Evolutionary conservation across 2,797 vertebrate genomes (phyloP), one percentile per base, ranked within the genome.

Genomic region (Enteromius afrohamiltoni): DNA sequence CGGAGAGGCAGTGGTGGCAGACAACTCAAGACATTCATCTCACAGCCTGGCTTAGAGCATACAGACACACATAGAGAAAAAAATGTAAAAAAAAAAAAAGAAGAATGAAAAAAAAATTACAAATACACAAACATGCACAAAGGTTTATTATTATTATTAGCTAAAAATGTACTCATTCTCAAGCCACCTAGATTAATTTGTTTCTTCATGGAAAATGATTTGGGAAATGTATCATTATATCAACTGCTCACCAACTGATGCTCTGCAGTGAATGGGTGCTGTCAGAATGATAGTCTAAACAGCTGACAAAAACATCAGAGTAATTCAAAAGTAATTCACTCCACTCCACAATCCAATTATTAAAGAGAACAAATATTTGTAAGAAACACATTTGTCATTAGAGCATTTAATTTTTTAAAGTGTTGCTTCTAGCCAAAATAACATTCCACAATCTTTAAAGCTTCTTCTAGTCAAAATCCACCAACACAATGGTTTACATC

Each of bases 1-100:
- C 55, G 26, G 82, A 85, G 82, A 68, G 47, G 29, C 40, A 65
- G 84, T 75, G 77, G 78, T 85, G 53, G 73, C 82, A 77, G 55
- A 83, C 17, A 80, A 76, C 73, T 80, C 64, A 16, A 45, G 34
- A 70, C 71, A 58, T 45, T 70, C 76, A 80, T 71, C 78, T 80
- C 26, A 26, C 37, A 62, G 47, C 26, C 55, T n/a, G 14, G 60
- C 26, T 64, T 64, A 16, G 76, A 42, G 26, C 21, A 49, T 40
- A 26, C 23, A 58, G 45, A 77, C 64, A 69, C 21, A 37, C 19
- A 2, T 10, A 62, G 23, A 26, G 1, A 29, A 62, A 60, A 26
- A 14, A 26, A 11, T 3, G 31, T 40, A 42, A 51, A 13, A 60
- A 23, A 26, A 60, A 26, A 5, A 26, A 13, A 60, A 5, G 1